These are phyloP conservation scores for Chrysolina haemoptera DNA, from an alignment of 2,888 invertebrate genomes.

Conservation along the genomic window DNA sequence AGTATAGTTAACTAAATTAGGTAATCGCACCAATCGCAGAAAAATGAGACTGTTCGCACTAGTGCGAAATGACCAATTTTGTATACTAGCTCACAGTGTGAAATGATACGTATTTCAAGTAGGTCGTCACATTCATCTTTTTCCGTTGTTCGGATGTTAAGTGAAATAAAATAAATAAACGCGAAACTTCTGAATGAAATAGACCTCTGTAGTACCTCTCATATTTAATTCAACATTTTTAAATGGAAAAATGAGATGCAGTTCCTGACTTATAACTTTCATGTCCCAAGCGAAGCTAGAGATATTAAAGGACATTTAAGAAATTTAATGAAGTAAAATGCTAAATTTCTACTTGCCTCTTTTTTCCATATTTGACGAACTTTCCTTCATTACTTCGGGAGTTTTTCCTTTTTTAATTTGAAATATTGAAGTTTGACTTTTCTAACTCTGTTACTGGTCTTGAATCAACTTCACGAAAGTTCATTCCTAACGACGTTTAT, in stretches of 20 bases:
- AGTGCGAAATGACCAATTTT: too few relatives aligned
- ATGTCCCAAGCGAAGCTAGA: conserved; percentile 24
- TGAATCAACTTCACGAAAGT: conserved; percentile 20
- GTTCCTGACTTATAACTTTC: conserved; percentile 13
- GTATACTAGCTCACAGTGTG: too few relatives aligned
- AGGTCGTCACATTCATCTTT: too few relatives aligned
- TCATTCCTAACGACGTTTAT: conserved; percentile 1
- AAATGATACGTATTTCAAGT: too few relatives aligned
- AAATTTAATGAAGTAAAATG: conserved; percentile 52
- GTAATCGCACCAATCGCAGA: too few relatives aligned
- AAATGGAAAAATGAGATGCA: conserved; percentile 11
- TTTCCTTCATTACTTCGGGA: conserved; percentile 59
- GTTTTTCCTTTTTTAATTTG: conserved; percentile 58
- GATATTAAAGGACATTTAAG: conserved; percentile 34
- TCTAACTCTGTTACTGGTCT: conserved; percentile 53
- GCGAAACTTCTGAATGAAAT: conserved; percentile 11
- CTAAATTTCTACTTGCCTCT: conserved; percentile 44
- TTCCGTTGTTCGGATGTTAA: not conserved
- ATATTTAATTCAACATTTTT: conserved; percentile 6
- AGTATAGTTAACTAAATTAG: too few relatives aligned
- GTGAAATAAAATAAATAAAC: not conserved
- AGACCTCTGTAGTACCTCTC: not conserved
- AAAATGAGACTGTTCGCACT: too few relatives aligned
- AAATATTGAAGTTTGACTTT: conserved; percentile 62
- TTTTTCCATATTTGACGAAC: conserved; percentile 47